These are phyloP conservation scores for Oscheius sp. DNA, from an alignment of 2,888 invertebrate genomes.

Conservation along the genomic window DNA sequence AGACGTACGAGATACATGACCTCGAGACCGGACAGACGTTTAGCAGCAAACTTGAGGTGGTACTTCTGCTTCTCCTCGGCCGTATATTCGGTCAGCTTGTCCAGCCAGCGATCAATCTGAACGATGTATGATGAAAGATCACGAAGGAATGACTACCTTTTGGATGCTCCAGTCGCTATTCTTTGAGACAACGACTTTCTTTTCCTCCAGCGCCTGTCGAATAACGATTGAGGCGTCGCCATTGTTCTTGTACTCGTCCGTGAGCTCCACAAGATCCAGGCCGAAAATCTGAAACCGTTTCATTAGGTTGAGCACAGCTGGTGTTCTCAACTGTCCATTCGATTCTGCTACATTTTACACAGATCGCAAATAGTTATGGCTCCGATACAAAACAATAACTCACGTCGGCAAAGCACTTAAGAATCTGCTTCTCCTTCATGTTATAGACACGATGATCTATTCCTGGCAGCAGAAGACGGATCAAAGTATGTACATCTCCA, in stretches of 20 bases:
- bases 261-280: constrained; percentile 84
- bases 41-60: constrained; percentile 83
- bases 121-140: neutral
- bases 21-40: constrained; percentile 84
- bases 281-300: constrained; percentile 79
- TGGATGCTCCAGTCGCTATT: constrained; percentile 59
- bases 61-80: constrained; percentile 88
- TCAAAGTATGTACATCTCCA: constrained; percentile 79
- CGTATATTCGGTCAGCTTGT: constrained; percentile 82
- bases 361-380: no score
- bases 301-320: no score
- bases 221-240: constrained; percentile 90
- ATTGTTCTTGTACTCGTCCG: constrained; percentile 84
- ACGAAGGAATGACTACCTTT: constrained; percentile 44
- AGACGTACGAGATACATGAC: constrained; percentile 87
- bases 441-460: constrained; percentile 88
- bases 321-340: no score
- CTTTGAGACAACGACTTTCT: constrained; percentile 76
- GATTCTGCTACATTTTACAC: no score
- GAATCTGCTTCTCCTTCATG: constrained; percentile 88
- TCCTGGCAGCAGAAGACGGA: constrained; percentile 85
- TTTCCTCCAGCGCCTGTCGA: constrained; percentile 82
- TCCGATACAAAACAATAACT: neutral
- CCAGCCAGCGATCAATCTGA: constrained; percentile 81
- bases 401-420: constrained; percentile 84